Percentiles rank a stretch among this genome's conserved stretches.
These are phyloP conservation scores for Hydra vulgaris DNA, from an alignment of 30 jellyfish, hydroid and myxozoan species.

Conservation along the genomic window DNA sequence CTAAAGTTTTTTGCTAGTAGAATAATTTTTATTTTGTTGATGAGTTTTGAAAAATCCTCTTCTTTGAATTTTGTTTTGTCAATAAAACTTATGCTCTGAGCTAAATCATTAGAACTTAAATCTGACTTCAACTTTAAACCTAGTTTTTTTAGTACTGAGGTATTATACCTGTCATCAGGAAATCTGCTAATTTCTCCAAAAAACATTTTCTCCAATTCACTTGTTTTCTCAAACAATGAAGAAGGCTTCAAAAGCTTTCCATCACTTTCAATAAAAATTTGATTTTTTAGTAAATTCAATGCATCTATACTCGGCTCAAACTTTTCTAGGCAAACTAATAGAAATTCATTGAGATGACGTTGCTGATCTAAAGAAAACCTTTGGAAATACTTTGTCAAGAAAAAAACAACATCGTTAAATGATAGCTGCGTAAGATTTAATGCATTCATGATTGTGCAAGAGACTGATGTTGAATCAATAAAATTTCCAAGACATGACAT, in stretches of 20 bases:
- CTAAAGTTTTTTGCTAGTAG: neutral
- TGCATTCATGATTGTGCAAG: neutral
- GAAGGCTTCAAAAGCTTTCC: constrained; percentile 12
- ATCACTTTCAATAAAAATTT: constrained; percentile 19
- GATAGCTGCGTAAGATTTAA: neutral
- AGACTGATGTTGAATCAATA: neutral
- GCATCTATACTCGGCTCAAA: neutral
- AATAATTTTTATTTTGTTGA: neutral
- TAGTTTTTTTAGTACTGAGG: constrained; percentile 12
- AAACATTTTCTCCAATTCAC: constrained; percentile 11
- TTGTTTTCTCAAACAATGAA: constrained; percentile 27
- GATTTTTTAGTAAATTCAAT: neutral
- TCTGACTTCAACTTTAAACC: constrained; percentile 18
- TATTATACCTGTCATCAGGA: constrained; percentile 27
- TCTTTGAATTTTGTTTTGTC: neutral
- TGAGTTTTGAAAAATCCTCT: neutral
- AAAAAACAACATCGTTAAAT: neutral
- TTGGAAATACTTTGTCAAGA: neutral
- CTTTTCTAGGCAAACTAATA: constrained; percentile 4
- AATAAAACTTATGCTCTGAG: neutral
- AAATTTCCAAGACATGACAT: neutral
- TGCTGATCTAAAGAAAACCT: neutral
- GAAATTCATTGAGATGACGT: constrained; percentile 9
- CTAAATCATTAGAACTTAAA: neutral
- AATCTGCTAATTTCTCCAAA: constrained; percentile 22